Base-by-base conservation (phyloP, 1,140 invertebrate genomes). In the Ganaspis sp. region DNA sequence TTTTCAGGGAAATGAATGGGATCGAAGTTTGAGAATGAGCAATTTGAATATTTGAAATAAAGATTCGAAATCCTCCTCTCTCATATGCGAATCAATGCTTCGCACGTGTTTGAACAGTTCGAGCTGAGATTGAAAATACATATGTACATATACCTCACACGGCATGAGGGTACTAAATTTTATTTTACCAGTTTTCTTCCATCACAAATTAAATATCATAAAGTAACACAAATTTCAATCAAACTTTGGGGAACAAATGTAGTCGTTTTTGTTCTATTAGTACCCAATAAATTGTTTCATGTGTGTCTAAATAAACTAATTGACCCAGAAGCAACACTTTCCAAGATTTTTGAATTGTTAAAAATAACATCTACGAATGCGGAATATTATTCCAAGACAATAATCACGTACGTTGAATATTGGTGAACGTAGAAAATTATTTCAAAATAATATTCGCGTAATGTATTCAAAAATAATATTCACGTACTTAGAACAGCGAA, bases 61-160 rank as follows among this genome's bases (percentile, higher is more conserved):
- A 17, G 26, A 64, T 29, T 64, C 58, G 58, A 29, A 64, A 64
- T 64, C 58, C 58, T 64, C 58, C 23, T 64, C 23, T 64, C 58
- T 64, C 12, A 29, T 64, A 64, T 34, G 58, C 26, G 58, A 64
- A 64, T 64, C 58, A 64, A 64, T 64, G 58, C 58, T 64, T 29
- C 58, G 58, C 26, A 64, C 58, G 58, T 64, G 11, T 64, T 64
- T 64, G 58, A 34, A 64, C 58, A 64, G 58, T 29, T 34, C 23
- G 12, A 17, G 58, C 58, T 64, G 58, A 64, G 58, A 64, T 64
- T 64, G 58, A 64, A 64, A 64, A 64, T 54, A 54, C 53, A 54
- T 19, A 58, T 23, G 53, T 23, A 58, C 53, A 23, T n/a, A n/a
- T 58, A 58, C 53, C 53, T 58, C 21, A 58, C 26, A 29, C 29